These are phyloP conservation scores for Hyaena hyaena DNA, from an alignment of 2,113 vertebrate species.

Conservation along the genomic window DNA sequence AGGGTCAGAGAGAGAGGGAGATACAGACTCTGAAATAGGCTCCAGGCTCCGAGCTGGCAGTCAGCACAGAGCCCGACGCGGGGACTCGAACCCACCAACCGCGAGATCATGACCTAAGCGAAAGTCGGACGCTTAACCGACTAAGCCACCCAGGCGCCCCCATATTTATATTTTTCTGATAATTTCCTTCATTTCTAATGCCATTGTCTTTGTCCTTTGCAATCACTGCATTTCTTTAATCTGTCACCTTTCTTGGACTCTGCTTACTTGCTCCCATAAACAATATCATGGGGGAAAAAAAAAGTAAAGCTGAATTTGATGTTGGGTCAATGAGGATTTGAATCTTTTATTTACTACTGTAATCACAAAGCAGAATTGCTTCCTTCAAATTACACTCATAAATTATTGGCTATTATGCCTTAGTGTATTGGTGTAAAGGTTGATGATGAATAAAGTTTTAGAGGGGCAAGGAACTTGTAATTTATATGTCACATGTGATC, in stretches of 20 bases:
- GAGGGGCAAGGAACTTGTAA: constrained; percentile 1
- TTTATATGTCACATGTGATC: background rate
- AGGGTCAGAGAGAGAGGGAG: too few relatives aligned
- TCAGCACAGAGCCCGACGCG: too few relatives aligned
- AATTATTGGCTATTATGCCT: constrained; percentile 35
- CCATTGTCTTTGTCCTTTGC: background rate
- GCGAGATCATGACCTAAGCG: too few relatives aligned
- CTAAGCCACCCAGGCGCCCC: too few relatives aligned
- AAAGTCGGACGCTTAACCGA: too few relatives aligned
- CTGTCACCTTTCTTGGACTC: background rate
- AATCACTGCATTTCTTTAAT: background rate
- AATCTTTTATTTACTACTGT: constrained; percentile 32
- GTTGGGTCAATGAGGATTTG: constrained; percentile 4
- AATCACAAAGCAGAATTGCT: constrained; percentile 52
- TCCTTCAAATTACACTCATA: constrained; percentile 50
- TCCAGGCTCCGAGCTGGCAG: too few relatives aligned
- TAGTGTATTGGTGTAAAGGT: background rate
- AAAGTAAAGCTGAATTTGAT: background rate
- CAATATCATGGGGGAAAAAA: background rate
- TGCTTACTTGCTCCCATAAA: background rate
- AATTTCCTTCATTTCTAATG: background rate
- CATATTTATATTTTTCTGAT: background rate
- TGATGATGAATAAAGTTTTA: constrained; percentile 5
- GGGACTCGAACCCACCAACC: too few relatives aligned
- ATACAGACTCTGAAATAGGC: too few relatives aligned